These are phyloP conservation scores for Sphaerophoria rueppellii DNA, from an alignment of 2,888 invertebrate genomes.

Conservation along the genomic window DNA sequence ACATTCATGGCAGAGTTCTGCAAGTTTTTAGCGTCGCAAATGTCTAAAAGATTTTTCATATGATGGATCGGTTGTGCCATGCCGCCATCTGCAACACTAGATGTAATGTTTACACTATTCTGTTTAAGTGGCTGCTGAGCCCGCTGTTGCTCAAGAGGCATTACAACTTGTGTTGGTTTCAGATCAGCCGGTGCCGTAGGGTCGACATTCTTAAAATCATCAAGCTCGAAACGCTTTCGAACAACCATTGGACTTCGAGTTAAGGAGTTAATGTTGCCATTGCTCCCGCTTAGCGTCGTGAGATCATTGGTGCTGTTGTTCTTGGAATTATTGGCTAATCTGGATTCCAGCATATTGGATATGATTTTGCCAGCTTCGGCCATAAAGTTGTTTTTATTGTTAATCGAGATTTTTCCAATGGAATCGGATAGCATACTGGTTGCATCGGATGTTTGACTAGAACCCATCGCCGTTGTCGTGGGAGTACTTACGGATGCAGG, in stretches of 20 bases:
- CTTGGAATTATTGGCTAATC: conserved; percentile 75
- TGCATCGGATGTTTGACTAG: conserved; percentile 68
- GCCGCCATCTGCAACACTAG: conserved; percentile 26
- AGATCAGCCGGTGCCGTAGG: conserved; percentile 78
- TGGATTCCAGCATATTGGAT: conserved; percentile 81
- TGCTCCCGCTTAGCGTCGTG: conserved; percentile 50
- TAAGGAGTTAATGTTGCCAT: conserved; percentile 77
- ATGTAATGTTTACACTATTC: conserved; percentile 16
- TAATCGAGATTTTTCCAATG: conserved; percentile 79
- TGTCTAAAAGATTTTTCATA: conserved; percentile 80
- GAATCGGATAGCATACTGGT: conserved; percentile 80
- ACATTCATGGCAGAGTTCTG: conserved; percentile 37
- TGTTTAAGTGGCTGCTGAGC: conserved; percentile 48
- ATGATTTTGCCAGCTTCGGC: conserved; percentile 81
- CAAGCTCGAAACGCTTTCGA: conserved; percentile 79
- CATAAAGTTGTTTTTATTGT: conserved; percentile 79
- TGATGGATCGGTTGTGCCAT: conserved; percentile 77
- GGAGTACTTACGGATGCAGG: conserved; percentile 19
- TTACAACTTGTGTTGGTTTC: conserved; percentile 76
- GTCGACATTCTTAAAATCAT: conserved; percentile 79
- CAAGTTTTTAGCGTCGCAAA: conserved; percentile 77
- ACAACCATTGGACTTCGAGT: conserved; percentile 79
- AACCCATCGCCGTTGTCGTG: conserved; percentile 52
- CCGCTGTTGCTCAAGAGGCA: conserved; percentile 75
- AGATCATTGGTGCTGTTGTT: conserved; percentile 72